Percentiles rank a stretch among this genome's conserved stretches.
These are phyloP conservation scores for Plodia interpunctella DNA, from an alignment of 1,140 invertebrate genomes.

Conservation along the genomic window DNA sequence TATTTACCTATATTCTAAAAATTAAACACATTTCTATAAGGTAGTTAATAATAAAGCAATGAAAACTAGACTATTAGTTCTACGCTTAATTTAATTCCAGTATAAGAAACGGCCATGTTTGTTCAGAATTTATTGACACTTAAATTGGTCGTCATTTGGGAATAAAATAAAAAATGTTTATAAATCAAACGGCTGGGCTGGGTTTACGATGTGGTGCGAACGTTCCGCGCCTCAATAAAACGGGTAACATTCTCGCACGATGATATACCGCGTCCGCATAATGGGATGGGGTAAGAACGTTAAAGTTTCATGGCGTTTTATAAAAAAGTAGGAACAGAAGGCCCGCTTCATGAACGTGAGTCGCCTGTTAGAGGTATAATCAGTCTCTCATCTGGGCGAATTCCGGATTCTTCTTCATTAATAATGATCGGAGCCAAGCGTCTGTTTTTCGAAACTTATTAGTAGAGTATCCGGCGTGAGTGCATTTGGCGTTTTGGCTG, in stretches of 20 bases:
- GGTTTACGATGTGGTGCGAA: conserved; percentile 29
- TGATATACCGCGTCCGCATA: conserved; percentile 30
- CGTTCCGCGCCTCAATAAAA: conserved; percentile 29
- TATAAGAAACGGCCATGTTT: neutral
- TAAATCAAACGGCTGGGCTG: conserved; percentile 15
- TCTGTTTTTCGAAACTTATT: too few species aligned
- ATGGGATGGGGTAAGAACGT: conserved; percentile 32
- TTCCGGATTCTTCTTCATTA: too few species aligned
- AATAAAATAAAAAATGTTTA: conserved; percentile 10
- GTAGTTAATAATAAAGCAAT: too few species aligned
- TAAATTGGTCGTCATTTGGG: neutral
- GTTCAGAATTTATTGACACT: neutral
- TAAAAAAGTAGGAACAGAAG: neutral
- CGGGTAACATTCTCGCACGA: conserved; percentile 17
- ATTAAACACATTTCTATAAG: too few species aligned
- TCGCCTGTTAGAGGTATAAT: too few species aligned
- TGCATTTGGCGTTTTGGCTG: too few species aligned
- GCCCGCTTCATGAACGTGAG: neutral
- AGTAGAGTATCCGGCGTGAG: too few species aligned
- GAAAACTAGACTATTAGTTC: too few species aligned
- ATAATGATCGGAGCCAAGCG: too few species aligned
- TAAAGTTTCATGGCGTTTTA: conserved; percentile 27
- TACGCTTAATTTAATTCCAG: too few species aligned
- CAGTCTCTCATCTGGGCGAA: too few species aligned
- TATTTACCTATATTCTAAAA: too few species aligned